These are phyloP conservation scores for Sphinx pinastri DNA, from an alignment of 2,888 invertebrate species.

Conservation along the genomic window DNA sequence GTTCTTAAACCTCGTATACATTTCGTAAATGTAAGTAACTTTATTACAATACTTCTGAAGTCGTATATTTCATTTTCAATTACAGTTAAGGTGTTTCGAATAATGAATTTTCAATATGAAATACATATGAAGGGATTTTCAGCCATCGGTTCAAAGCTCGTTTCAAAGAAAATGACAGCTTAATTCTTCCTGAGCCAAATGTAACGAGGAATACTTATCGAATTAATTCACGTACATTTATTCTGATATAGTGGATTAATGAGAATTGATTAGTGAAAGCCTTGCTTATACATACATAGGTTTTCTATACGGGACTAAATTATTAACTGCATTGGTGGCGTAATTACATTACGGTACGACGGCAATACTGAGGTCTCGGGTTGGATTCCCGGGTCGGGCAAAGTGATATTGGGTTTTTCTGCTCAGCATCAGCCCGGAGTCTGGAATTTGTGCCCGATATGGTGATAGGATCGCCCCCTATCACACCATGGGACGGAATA, in stretches of 20 bases:
- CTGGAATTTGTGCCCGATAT: too few relatives aligned
- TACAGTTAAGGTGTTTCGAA: not conserved
- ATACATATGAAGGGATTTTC: not conserved
- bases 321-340: not conserved
- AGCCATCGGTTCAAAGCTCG: not conserved
- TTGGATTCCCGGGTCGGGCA: too few relatives aligned
- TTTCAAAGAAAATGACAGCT: slow-evolving; percentile 15
- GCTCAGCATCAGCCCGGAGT: too few relatives aligned
- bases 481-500: too few relatives aligned
- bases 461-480: too few relatives aligned
- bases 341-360: too few relatives aligned
- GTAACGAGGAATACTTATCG: slow-evolving; percentile 7
- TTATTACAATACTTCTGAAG: not conserved
- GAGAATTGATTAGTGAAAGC: not conserved
- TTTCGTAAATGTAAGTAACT: not conserved
- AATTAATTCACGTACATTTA: not conserved
- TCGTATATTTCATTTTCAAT: not conserved
- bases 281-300: not conserved
- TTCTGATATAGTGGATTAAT: not conserved
- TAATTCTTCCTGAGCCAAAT: slow-evolving; percentile 23
- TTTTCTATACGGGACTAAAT: not conserved
- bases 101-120: slow-evolving; percentile 18
- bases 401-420: too few relatives aligned
- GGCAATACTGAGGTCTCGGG: too few relatives aligned
- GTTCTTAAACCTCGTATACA: not conserved